Base-by-base conservation (phyloP, 2,797 vertebrate genomes). In the Sebastes cheni region DNA sequence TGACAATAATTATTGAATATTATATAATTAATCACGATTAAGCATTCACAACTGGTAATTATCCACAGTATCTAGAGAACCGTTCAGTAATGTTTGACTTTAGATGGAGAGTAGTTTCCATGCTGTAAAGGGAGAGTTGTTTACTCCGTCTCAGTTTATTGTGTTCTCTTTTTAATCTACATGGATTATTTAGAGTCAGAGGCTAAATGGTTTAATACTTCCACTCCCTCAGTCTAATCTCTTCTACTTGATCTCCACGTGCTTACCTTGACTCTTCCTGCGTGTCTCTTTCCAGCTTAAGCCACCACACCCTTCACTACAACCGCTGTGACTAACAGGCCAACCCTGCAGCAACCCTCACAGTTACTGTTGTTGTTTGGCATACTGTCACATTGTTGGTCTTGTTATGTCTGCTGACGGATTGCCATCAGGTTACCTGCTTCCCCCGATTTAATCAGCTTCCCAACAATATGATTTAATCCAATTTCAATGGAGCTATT, bases 131-230 rank as follows among this genome's bases (percentile, higher is more conserved):
- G 2, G 7, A 52, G 12, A 65, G 68, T 64, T 77, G 61, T 75
- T 79, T 80, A 50, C 66, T 61, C 66, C 9, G 8, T 81, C 18
- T 50, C 46, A 50, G 16, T 18, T 52, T 52, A 8, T 20, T 52
- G 20, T 52, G 8, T 52, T 52, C 46, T 68, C 32, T 56, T 20
- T 88, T 64, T 46, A 85, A 89, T 91, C 88, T 77, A 1, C 61
- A 72, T 50, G 77, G 89, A 88, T 92, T 89, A 92, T 78, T 88
- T 22, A 13, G 75, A 79, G 78, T 80, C 72, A 30, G 56, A 79
- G 83, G 73, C 70, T 90, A 87, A 92, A 86, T 70, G 77, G 88
- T 90, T 93, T 88, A 91, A 79, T 81, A 27, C 65, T 50, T 58
- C 12, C 25, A 14, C 73, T 71, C 67, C 58, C 34, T 75, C 66